Percentiles rank a stretch among this genome's conserved stretches.
Conservation (phyloP, 2,888 invertebrate species). For the Conomelus anceps region DNA sequence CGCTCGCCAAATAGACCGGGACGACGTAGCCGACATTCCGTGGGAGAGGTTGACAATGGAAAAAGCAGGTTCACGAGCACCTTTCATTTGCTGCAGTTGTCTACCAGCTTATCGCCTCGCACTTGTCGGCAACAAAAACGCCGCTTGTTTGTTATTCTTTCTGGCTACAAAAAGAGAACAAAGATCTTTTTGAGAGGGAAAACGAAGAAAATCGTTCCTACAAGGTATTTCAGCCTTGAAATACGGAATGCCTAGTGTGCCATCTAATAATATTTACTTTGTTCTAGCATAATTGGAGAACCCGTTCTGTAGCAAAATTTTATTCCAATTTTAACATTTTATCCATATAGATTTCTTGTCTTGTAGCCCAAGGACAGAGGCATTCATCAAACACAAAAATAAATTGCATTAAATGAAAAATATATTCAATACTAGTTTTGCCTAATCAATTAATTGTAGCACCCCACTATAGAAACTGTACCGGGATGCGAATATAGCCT, state of each 20-base stretch:
- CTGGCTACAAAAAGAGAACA: not conserved
- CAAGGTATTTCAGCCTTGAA: not conserved
- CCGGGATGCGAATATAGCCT: too few species aligned
- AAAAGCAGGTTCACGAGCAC: not conserved
- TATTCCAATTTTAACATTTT: too few species aligned
- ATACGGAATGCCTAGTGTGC: not conserved
- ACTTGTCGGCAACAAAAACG: not conserved
- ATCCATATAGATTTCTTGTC: too few species aligned
- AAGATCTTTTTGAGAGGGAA: not conserved
- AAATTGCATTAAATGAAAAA: too few species aligned
- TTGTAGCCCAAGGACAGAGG: too few species aligned
- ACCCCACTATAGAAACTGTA: too few species aligned
- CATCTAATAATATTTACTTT: not conserved
- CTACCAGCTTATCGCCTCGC: not conserved
- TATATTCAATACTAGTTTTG: too few species aligned
- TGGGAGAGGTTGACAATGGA: not conserved
- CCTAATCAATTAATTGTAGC: too few species aligned
- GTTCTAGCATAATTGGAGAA: too few species aligned
- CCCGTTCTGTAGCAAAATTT: too few species aligned
- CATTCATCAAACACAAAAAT: too few species aligned
- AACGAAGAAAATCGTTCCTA: not conserved
- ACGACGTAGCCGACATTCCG: not conserved
- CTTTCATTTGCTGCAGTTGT: not conserved
- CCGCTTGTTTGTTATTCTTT: not conserved
- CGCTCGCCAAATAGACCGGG: not conserved